Evolutionary conservation across 2,888 invertebrate species (phyloP), one percentile per base, ranked within the genome.

Genomic region (Heteromurus nitidus): DNA sequence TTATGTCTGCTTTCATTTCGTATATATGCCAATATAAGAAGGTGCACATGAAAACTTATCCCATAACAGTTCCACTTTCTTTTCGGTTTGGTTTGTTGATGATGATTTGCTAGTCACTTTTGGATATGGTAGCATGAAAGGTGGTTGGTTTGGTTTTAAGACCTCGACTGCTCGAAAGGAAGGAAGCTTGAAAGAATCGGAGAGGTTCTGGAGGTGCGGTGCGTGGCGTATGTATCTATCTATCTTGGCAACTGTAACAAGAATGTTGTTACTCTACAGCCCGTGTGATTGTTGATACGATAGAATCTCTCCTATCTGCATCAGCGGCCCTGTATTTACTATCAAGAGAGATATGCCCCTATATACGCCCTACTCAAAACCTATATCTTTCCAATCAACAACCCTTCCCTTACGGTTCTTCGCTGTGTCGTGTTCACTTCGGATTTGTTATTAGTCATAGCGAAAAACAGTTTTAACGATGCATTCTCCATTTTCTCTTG

Each of bases 331-430:
- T 36, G 7, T 9, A 36, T 36, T 36, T 13, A 36, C 5, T 36
- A 36, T 36, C 36, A n/a, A n/a, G n/a, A n/a, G n/a, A n/a, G n/a
- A n/a, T n/a, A n/a, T n/a, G 5, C 47, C 47, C 26, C 26, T 55
- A 26, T 55, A 55, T 5, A 53, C 24, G 50, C 55, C n/a, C n/a
- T n/a, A n/a, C n/a, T n/a, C n/a, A n/a, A n/a, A 55, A 2, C 26
- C 36, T 62, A 22, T 76, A 68, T 68, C 68, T 67, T 76, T 50
- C 30, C 76, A 76, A 68, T 76, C 76, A 68, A 24, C 68, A 76
- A 31, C 76, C 76, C 76, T 60, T 68, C 75, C 75, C 16, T n/a
- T 60, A 2, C 24, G 58, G 31, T 53, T 20, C 26, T 60, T 44
- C 53, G 44, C 28, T 65, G 65, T 68, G 75, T 65, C 58, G 67